Evolutionary conservation across 2,797 vertebrate species (phyloP).

Genomic region (Anniella stebbinsi): DNA sequence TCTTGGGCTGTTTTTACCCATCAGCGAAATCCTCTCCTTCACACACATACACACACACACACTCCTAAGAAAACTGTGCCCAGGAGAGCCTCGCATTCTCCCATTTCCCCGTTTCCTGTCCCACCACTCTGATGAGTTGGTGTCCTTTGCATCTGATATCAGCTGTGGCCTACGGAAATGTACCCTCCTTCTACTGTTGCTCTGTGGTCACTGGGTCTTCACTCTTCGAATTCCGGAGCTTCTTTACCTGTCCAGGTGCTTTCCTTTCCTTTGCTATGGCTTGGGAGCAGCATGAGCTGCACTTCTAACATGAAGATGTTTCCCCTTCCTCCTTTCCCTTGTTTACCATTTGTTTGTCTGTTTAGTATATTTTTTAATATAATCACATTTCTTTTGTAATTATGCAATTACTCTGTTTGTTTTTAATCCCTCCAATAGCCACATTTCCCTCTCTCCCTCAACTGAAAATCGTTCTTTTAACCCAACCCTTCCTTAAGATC

Average conservation of each 20-base stretch:
- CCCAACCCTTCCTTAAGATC: not conserved
- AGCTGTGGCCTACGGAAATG: not conserved
- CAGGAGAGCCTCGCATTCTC: not conserved
- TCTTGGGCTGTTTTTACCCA: not conserved
- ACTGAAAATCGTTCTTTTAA: not conserved
- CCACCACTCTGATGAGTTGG: not conserved
- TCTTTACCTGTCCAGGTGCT: not conserved
- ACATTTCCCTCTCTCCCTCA: not conserved
- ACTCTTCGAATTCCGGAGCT: not conserved
- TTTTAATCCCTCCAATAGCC: too few species aligned
- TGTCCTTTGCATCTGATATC: not conserved
- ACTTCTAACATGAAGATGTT: not conserved
- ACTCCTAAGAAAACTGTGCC: not conserved
- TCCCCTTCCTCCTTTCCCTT: not conserved
- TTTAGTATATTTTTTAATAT: too few species aligned
- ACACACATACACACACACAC: too few species aligned
- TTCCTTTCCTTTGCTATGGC: not conserved
- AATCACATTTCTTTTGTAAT: too few species aligned
- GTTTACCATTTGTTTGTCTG: too few species aligned
- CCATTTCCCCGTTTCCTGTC: too few species aligned
- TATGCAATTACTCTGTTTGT: too few species aligned
- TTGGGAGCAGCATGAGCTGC: too few species aligned
- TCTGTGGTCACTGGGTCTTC: not conserved
- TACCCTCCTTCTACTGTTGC: not conserved
- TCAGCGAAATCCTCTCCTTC: not conserved